Conservation (phyloP, 2,797 vertebrate genomes). For the Semaprochilodus insignis region DNA sequence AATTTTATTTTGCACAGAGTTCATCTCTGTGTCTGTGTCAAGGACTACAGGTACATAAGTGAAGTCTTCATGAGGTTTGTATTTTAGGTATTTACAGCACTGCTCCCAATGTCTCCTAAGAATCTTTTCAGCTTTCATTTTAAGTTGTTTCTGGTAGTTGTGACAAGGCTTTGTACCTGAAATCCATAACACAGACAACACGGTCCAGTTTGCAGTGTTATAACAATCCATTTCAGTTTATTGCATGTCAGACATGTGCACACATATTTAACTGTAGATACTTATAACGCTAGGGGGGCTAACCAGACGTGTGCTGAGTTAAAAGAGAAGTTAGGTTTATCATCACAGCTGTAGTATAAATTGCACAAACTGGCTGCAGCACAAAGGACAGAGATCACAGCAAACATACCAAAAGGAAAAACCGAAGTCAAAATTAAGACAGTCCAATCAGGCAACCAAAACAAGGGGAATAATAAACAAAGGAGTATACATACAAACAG, state of each 20-base stretch:
- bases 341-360: too few relatives aligned
- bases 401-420: not conserved
- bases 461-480: too few relatives aligned
- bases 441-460: too few relatives aligned
- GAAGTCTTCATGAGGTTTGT: not conserved
- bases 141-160: conserved; percentile 25
- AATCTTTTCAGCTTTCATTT: not conserved
- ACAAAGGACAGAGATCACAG: too few relatives aligned
- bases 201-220: too few relatives aligned
- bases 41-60: conserved; percentile 30
- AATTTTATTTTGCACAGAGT: conserved; percentile 2
- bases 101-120: not conserved
- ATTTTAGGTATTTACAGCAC: not conserved
- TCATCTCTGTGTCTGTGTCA: conserved; percentile 5
- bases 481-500: too few relatives aligned
- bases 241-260: not conserved
- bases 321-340: too few relatives aligned
- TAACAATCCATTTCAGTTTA: too few relatives aligned
- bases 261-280: not conserved
- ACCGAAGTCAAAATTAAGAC: not conserved
- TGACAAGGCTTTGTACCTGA: conserved; percentile 40
- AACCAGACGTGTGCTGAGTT: too few relatives aligned
- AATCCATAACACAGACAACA: not conserved
- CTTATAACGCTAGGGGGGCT: too few relatives aligned
- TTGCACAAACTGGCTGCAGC: too few relatives aligned